A percentile compares a stretch with the other conserved stretches of the same genome.
Conservation (phyloP, 2,797 vertebrate species). For the Peromyscus nudipes region DNA sequence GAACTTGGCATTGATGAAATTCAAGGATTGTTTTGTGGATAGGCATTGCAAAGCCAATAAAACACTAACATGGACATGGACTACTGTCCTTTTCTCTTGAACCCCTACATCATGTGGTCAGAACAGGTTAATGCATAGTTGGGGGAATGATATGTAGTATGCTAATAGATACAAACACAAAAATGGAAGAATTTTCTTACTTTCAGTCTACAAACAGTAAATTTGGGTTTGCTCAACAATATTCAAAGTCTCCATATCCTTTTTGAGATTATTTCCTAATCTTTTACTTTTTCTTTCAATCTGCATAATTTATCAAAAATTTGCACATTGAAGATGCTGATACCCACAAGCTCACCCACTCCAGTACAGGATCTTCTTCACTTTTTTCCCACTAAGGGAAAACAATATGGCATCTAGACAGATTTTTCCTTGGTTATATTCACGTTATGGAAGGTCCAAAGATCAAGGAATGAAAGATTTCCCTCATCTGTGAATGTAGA, state of each 20-base stretch:
- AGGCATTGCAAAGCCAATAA: neutral
- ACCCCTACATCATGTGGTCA: neutral
- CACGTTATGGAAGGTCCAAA: neutral
- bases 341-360: neutral
- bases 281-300: neutral
- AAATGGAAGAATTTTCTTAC: neutral
- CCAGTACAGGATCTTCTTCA: neutral
- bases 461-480: neutral
- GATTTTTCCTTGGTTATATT: neutral
- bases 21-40: neutral
- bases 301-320: conserved; percentile 3
- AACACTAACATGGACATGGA: neutral
- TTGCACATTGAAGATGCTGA: neutral
- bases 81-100: neutral
- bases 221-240: neutral
- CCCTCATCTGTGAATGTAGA: neutral
- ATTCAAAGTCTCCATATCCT: neutral
- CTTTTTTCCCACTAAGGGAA: neutral
- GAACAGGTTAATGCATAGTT: neutral
- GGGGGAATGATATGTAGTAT: neutral
- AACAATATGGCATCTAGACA: neutral
- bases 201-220: neutral
- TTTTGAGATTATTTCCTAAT: neutral
- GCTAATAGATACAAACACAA: neutral
- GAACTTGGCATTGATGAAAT: neutral